phyloP scores from a whole-genome alignment of 2,888 invertebrate genomes.

The Philereme transversata region DNA sequence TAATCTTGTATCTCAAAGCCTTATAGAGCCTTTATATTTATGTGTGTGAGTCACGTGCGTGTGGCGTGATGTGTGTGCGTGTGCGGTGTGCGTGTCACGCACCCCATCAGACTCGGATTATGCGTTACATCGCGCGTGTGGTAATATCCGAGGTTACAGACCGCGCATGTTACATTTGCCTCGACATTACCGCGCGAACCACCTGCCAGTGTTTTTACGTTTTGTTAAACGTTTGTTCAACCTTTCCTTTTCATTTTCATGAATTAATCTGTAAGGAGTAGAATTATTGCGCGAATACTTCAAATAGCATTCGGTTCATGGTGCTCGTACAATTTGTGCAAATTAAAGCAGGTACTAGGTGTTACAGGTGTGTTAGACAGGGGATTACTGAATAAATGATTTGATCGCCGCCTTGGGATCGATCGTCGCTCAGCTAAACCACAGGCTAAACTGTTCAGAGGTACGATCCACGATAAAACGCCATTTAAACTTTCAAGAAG shows the following conservation, averaged over 20 bases:
- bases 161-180: slow-evolving; percentile 8
- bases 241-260: too few relatives aligned
- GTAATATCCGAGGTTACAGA: slow-evolving; percentile 1
- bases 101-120: slow-evolving; percentile 5
- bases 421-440: slow-evolving; percentile 6
- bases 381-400: slow-evolving; percentile 12
- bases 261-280: too few relatives aligned
- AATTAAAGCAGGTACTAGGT: neutral
- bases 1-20: slow-evolving; percentile 14
- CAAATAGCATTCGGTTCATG: neutral
- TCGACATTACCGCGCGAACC: slow-evolving; percentile 1
- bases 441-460: neutral
- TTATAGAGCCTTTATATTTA: neutral
- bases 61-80: too few relatives aligned
- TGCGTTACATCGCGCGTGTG: neutral
- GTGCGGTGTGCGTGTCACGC: slow-evolving; percentile 3
- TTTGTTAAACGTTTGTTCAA: too few relatives aligned
- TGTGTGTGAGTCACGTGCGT: neutral
- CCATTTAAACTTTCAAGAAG: too few relatives aligned
- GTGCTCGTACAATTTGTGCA: too few relatives aligned
- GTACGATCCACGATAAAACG: too few relatives aligned
- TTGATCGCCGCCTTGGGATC: slow-evolving; percentile 7
- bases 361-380: slow-evolving; percentile 11
- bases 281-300: too few relatives aligned
- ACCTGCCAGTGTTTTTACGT: neutral